These are phyloP conservation scores for Ophthalmolycus amberensis DNA, from an alignment of 2,113 vertebrate genomes.

Conservation along the genomic window DNA sequence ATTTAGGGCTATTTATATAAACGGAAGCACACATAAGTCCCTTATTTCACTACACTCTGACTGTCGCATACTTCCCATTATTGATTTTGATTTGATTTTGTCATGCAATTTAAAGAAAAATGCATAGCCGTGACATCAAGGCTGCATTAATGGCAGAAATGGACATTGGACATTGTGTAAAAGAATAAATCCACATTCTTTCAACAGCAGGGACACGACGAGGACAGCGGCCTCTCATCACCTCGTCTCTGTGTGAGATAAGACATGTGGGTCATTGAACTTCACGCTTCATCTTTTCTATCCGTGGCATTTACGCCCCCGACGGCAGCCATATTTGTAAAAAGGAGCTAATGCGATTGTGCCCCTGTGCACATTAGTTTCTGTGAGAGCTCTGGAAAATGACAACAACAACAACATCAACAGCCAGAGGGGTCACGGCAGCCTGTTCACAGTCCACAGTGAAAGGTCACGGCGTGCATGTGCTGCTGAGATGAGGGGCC, in stretches of 20 bases:
- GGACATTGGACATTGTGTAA: neutral
- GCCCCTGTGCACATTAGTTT: neutral
- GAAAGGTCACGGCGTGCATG: slow-evolving; percentile 44
- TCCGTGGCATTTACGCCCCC: neutral
- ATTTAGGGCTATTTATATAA: neutral
- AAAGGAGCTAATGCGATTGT: neutral
- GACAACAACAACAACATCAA: slow-evolving; percentile 49
- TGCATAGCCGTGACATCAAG: neutral
- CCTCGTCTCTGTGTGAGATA: neutral
- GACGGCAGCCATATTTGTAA: neutral
- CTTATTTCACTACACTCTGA: neutral
- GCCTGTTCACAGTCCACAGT: slow-evolving; percentile 44
- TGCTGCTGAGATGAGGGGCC: slow-evolving; percentile 28
- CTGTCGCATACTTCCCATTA: neutral
- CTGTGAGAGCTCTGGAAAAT: slow-evolving; percentile 24
- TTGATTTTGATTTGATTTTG: slow-evolving; percentile 38
- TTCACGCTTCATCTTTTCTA: neutral
- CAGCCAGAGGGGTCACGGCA: slow-evolving; percentile 19
- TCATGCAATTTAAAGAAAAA: slow-evolving; percentile 4
- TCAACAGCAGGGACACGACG: slow-evolving; percentile 5
- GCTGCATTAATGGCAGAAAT: neutral
- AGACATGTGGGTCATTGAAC: neutral
- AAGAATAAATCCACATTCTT: slow-evolving; percentile 20
- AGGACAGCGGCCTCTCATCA: neutral
- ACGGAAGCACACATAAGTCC: neutral